These are phyloP conservation scores for Colaptes auratus DNA, from an alignment of 2,113 vertebrate genomes.

Conservation along the genomic window DNA sequence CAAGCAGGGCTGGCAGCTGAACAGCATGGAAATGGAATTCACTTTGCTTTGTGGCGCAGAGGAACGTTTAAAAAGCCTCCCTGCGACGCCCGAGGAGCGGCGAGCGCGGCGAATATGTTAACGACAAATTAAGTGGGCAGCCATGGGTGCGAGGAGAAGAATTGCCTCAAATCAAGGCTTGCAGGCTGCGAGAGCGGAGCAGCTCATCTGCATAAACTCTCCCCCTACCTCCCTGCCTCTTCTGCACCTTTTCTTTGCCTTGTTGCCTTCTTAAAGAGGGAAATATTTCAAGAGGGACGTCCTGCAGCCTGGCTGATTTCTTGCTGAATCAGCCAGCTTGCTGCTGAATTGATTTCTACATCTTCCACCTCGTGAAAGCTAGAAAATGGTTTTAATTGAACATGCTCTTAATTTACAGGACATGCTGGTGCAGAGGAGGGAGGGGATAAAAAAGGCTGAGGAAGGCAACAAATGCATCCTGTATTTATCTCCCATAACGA, in stretches of 20 bases:
- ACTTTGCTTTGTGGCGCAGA: neutral
- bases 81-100: neutral
- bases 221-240: neutral
- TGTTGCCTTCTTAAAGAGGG: constrained; percentile 37
- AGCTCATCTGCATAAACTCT: constrained; percentile 7
- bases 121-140: constrained; percentile 8
- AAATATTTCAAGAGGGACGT: constrained; percentile 38
- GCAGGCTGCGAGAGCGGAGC: neutral
- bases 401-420: neutral
- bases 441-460: neutral
- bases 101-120: neutral
- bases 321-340: constrained; percentile 60
- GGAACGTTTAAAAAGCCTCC: neutral
- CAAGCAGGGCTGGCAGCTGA: neutral
- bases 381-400: constrained; percentile 38
- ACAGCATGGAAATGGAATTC: neutral
- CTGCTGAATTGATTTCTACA: constrained; percentile 37
- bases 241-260: neutral
- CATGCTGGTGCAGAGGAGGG: neutral
- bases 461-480: neutral
- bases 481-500: neutral
- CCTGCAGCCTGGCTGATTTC: neutral
- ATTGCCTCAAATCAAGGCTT: neutral
- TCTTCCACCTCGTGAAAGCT: constrained; percentile 32
- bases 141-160: neutral